A percentile compares a stretch with the other conserved stretches of the same genome.
These are phyloP conservation scores for Xestia ashworthii DNA, from an alignment of 2,888 invertebrate species.

Conservation along the genomic window DNA sequence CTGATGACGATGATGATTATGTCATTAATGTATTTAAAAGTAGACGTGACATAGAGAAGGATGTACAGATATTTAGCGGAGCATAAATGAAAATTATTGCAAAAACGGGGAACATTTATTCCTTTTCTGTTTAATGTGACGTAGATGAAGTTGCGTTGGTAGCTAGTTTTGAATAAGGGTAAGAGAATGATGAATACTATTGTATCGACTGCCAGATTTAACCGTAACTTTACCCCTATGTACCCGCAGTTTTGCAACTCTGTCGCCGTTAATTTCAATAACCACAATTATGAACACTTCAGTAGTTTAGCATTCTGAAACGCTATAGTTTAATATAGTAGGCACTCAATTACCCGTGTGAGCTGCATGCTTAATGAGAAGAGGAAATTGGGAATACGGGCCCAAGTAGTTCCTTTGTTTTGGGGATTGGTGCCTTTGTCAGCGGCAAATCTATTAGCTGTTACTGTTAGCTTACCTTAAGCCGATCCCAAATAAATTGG, in stretches of 20 bases:
- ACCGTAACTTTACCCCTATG: not conserved
- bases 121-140: no score
- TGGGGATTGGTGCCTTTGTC: slow-evolving; percentile 20
- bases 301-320: slow-evolving; percentile 2
- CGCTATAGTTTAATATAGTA: slow-evolving; percentile 14
- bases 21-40: not conserved
- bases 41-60: not conserved
- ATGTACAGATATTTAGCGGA: not conserved
- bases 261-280: not conserved
- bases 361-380: slow-evolving; percentile 67
- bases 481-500: no score
- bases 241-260: not conserved
- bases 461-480: not conserved
- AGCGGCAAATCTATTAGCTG: not conserved
- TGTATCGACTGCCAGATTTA: not conserved
- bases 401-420: slow-evolving; percentile 40
- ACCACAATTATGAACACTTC: slow-evolving; percentile 1
- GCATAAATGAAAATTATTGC: no score
- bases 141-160: no score
- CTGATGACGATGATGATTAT: not conserved
- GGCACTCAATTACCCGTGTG: slow-evolving; percentile 52
- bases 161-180: no score
- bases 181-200: no score
- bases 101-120: no score
- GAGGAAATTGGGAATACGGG: slow-evolving; percentile 65